These are phyloP conservation scores for Laspeyria flexula DNA, from an alignment of 2,888 invertebrate species.

Conservation along the genomic window DNA sequence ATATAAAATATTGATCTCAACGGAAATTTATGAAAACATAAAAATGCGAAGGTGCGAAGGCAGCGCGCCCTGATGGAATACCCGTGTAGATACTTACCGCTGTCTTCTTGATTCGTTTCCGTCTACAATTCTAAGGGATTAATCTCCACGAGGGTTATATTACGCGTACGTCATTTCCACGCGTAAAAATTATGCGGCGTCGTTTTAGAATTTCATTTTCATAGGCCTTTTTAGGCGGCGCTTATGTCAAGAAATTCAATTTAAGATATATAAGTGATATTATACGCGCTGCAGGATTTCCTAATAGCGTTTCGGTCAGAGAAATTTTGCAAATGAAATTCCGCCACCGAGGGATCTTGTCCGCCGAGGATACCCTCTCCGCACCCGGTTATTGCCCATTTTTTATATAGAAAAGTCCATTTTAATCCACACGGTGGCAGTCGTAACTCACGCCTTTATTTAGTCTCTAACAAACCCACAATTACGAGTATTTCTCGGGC, in stretches of 20 bases:
- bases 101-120: slow-evolving; percentile 51
- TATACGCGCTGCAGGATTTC: slow-evolving; percentile 52
- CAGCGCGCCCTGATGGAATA: slow-evolving; percentile 67
- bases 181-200: slow-evolving; percentile 45
- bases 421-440: slow-evolving; percentile 68
- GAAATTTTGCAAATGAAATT: slow-evolving; percentile 74
- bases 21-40: slow-evolving; percentile 83
- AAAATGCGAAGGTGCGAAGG: slow-evolving; percentile 75
- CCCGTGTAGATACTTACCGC: slow-evolving; percentile 58
- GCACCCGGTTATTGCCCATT: slow-evolving; percentile 69
- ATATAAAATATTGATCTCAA: slow-evolving; percentile 83
- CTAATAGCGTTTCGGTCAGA: slow-evolving; percentile 63
- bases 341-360: slow-evolving; percentile 59
- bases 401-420: slow-evolving; percentile 67
- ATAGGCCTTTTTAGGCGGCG: slow-evolving; percentile 34
- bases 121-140: slow-evolving; percentile 49
- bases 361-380: slow-evolving; percentile 57
- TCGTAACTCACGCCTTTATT: slow-evolving; percentile 73
- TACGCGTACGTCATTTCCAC: slow-evolving; percentile 45
- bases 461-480: slow-evolving; percentile 58
- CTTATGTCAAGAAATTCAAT: slow-evolving; percentile 51
- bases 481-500: slow-evolving; percentile 46
- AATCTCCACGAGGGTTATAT: slow-evolving; percentile 47
- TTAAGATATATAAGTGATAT: slow-evolving; percentile 47
- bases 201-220: slow-evolving; percentile 47